Evolutionary conservation across 2,797 vertebrate genomes (phyloP).

Genomic region (Vultur gryphus): DNA sequence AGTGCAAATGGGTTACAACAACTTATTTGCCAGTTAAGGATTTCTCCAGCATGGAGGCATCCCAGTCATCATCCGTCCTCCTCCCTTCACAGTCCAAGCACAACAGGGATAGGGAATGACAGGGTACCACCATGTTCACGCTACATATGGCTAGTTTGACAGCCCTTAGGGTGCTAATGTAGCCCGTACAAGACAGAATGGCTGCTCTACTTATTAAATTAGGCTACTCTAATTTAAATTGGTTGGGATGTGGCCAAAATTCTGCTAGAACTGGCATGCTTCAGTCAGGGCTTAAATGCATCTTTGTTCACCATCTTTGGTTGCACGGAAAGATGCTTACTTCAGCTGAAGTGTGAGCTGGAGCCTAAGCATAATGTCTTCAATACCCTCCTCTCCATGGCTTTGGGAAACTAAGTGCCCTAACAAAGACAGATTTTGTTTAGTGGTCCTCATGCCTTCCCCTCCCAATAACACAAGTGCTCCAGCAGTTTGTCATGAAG

Average conservation of each 20-base stretch:
- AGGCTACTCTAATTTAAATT: slow-evolving; percentile 14
- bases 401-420: neutral
- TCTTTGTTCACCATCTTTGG: slow-evolving; percentile 16
- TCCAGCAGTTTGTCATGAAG: neutral
- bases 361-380: neutral
- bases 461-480: neutral
- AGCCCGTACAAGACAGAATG: neutral
- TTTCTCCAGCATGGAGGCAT: neutral
- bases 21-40: neutral
- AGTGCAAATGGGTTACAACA: neutral
- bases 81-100: neutral
- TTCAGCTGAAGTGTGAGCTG: slow-evolving; percentile 23
- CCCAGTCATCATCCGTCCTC: neutral
- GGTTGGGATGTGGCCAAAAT: slow-evolving; percentile 14
- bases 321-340: neutral
- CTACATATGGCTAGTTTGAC: neutral
- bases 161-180: neutral
- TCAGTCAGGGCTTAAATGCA: neutral
- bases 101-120: neutral
- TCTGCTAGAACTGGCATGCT: slow-evolving; percentile 13
- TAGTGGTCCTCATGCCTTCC: neutral
- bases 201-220: slow-evolving; percentile 31
- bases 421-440: neutral
- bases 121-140: neutral
- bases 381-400: neutral